Conservation (phyloP, 2,797 vertebrate genomes). For the Hafferia zeledoni region DNA sequence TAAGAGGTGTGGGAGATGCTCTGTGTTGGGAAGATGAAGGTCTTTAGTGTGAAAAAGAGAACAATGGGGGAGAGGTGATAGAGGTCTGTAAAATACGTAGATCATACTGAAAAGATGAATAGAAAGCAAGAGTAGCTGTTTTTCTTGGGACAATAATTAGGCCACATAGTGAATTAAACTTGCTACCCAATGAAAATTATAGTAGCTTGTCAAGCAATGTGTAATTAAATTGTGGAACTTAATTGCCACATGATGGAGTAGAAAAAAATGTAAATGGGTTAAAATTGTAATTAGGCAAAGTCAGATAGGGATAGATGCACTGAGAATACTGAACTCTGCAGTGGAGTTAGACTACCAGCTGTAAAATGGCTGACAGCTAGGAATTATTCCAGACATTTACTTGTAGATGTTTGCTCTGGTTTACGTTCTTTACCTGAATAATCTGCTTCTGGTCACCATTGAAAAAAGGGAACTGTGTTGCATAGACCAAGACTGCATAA, state of each 20-base stretch:
- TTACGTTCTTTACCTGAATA: background rate
- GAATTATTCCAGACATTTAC: background rate
- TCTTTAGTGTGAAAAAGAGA: background rate
- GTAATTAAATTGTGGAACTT: conserved; percentile 17
- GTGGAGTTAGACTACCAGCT: background rate
- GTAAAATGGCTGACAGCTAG: background rate
- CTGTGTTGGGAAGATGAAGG: background rate
- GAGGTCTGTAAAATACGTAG: background rate
- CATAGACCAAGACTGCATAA: background rate
- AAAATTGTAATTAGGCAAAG: background rate
- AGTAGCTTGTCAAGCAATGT: background rate
- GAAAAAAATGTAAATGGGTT: background rate
- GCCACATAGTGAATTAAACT: background rate
- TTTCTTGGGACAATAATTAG: background rate
- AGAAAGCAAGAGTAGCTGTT: background rate
- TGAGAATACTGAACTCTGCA: background rate
- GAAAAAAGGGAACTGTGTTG: background rate
- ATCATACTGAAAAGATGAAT: background rate
- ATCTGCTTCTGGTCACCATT: background rate
- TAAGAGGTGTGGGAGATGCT: background rate
- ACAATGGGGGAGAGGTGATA: background rate
- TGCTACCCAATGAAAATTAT: background rate
- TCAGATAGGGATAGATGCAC: background rate
- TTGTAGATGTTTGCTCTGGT: background rate
- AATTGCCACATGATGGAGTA: background rate